Evolutionary conservation across 64 coral and sea anemone genomes (phyloP), one percentile per base, ranked within the genome.

Genomic region (Cladopsammia gracilis): DNA sequence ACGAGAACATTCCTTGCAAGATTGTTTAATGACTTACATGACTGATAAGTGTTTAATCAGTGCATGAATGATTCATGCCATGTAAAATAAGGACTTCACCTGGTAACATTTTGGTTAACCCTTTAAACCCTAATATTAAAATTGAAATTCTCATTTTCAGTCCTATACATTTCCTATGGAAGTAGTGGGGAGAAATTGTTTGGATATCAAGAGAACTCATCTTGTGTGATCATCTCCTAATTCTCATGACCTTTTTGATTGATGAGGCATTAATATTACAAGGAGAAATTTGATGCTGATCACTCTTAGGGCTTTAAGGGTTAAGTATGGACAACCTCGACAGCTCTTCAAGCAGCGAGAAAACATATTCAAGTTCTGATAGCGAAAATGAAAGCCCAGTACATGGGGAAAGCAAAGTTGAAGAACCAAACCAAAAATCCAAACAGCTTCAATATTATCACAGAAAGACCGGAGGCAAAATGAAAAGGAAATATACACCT

Each of bases 401-500:
- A 61, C 56, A 84, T 20, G 80, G 46, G 45, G 12, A 84, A 61
- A 48, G 58, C 57, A 84, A 65, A 26, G 80, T 45, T 49, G 11
- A 84, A 44, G 64, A 65, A 68, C 56, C 53, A 66, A 65, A 65
- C 46, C 43, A 84, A 78, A 90, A 70, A 82, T 90, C 89, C 44
- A 90, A 65, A 59, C 76, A 90, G 77, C 58, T 76, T 24, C 75
- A 64, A n/a, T 90, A 79, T 78, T 90, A 90, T 69, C 76, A 90
- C 12, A 73, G 74, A 44, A 78, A 71, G 69, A 90, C 76, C 5
- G 43, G 18, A 82, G 64, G 52, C 49, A 81, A 52, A 58, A 76
- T 80, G 61, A 90, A 90, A 90, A 82, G 89, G 76, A 90, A 76
- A 76, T 90, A 90, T 70, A 90, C 74, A 65, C 76, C 75, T 71